Evolutionary conservation across 23 tunicate species (phyloP).

Genomic region (Clavelina lepadiformis): DNA sequence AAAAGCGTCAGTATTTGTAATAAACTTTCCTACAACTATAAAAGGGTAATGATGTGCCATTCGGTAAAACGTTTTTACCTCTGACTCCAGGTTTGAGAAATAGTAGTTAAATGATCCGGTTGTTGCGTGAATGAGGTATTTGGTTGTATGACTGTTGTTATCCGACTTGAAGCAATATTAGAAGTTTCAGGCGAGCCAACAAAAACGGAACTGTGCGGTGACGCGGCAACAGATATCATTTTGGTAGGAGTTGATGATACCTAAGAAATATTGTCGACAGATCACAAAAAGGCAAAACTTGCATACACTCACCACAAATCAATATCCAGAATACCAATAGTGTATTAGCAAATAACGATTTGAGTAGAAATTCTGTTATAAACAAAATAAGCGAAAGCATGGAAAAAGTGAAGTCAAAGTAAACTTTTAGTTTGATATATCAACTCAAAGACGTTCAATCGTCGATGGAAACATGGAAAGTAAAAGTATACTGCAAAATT

Average conservation of each 20-base stretch:
- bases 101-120: constrained; percentile 47
- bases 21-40: neutral
- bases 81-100: constrained; percentile 52
- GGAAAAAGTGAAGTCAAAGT: too few species aligned
- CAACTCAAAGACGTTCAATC: too few species aligned
- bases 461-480: too few species aligned
- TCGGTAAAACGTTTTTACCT: constrained; percentile 18
- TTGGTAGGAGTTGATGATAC: constrained; percentile 40
- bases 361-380: too few species aligned
- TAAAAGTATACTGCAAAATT: too few species aligned
- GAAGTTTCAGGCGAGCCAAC: neutral
- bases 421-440: too few species aligned
- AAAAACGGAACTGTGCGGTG: neutral
- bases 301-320: neutral
- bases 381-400: too few species aligned
- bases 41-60: neutral
- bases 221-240: constrained; percentile 12
- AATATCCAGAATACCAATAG: neutral
- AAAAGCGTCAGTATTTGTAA: too few species aligned
- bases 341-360: too few species aligned
- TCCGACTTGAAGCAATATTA: neutral
- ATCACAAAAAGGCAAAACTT: too few species aligned
- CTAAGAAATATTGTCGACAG: neutral
- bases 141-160: neutral
- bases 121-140: constrained; percentile 7